A percentile compares a stretch with the other conserved stretches of the same genome.
These are phyloP conservation scores for Enteromius fasciolatus DNA, from an alignment of 2,797 vertebrate species.

Conservation along the genomic window DNA sequence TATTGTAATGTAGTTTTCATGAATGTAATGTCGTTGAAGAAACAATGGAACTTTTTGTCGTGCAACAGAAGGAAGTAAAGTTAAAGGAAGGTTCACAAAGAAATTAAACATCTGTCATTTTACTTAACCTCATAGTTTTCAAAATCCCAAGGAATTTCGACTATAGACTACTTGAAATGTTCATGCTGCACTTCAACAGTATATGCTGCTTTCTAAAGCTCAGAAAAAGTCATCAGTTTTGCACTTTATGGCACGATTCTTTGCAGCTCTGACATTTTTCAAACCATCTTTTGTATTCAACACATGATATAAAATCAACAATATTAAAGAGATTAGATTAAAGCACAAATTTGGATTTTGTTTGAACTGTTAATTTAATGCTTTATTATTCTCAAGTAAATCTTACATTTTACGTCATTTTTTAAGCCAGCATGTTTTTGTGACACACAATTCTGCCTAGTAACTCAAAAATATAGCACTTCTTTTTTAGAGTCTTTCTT, in stretches of 20 bases:
- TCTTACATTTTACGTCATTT: neutral
- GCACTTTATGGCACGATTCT: no score
- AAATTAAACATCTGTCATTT: neutral
- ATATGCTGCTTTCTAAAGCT: neutral
- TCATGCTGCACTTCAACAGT: neutral
- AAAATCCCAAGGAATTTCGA: neutral
- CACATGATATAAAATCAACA: neutral
- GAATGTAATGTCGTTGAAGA: slow-evolving; percentile 3
- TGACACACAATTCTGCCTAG: neutral
- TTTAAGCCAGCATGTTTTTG: neutral
- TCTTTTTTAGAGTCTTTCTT: slow-evolving; percentile 11
- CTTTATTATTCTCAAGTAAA: neutral
- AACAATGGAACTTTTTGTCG: slow-evolving; percentile 12
- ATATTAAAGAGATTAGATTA: neutral
- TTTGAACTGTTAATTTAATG: neutral
- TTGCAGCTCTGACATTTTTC: neutral
- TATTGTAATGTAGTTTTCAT: slow-evolving; percentile 29
- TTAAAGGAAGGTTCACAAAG: neutral
- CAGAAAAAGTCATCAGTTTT: neutral
- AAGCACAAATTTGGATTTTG: neutral
- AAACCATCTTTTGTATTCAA: neutral
- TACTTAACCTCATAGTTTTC: neutral
- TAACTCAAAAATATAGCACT: neutral
- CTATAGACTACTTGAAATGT: neutral
- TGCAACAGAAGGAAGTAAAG: neutral